Conservation (phyloP, 2,113 vertebrate genomes). For the Atlantisia rogersi region DNA sequence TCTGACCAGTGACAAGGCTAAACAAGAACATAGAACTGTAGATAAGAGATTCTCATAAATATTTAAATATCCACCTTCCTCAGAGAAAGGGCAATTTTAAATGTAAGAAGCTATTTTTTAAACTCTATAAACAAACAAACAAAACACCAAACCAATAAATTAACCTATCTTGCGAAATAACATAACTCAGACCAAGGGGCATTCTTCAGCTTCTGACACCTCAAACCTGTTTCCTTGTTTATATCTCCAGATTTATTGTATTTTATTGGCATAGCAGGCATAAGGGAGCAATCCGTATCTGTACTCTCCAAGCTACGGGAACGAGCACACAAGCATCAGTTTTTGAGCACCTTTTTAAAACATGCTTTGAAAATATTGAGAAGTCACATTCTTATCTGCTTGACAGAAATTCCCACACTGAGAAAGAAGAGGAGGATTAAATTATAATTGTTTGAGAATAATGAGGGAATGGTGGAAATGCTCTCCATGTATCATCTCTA, state of each 20-base stretch:
- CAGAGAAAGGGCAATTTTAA: not conserved
- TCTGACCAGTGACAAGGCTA: not conserved
- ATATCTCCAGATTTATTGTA: not conserved
- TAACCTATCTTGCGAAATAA: not conserved
- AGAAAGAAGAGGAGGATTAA: not conserved
- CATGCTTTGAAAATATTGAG: not conserved
- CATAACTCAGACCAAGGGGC: not conserved
- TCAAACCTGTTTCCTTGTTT: not conserved
- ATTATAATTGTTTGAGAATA: not conserved
- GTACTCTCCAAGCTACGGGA: not conserved
- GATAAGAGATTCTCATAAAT: not conserved
- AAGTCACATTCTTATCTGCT: not conserved
- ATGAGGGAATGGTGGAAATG: not conserved
- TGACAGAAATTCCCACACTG: not conserved
- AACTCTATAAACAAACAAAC: too few relatives aligned
- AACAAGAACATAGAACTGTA: constrained; percentile 21
- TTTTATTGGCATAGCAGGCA: not conserved
- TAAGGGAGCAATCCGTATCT: not conserved
- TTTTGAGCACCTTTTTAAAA: not conserved
- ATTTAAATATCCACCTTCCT: constrained; percentile 21
- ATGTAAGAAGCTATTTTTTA: not conserved
- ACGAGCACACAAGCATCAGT: not conserved
- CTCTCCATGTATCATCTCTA: not conserved
- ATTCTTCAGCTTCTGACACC: not conserved
- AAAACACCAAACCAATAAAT: not conserved